Percentiles rank a stretch among this genome's conserved stretches.
phyloP scores from a whole-genome alignment of 1,140 invertebrate genomes.

The Cotesia typhae region DNA sequence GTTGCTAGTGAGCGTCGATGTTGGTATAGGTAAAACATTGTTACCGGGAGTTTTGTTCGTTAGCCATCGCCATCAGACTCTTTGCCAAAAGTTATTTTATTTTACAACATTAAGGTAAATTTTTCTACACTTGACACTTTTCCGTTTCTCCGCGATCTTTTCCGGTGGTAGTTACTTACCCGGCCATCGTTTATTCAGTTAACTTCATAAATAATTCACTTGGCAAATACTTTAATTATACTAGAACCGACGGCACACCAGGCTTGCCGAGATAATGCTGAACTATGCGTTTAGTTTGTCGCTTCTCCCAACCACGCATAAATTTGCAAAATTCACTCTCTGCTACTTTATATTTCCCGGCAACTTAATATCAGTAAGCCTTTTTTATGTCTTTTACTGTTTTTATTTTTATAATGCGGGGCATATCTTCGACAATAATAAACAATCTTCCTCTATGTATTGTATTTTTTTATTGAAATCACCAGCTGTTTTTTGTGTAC shows the following conservation, averaged over 20 bases:
- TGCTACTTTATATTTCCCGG: background rate
- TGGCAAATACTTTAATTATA: constrained; percentile 47
- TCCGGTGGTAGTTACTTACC: constrained; percentile 6
- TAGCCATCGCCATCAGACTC: too few species aligned
- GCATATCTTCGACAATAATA: background rate
- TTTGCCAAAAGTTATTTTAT: too few species aligned
- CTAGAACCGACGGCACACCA: constrained; percentile 16
- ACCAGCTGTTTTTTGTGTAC: too few species aligned
- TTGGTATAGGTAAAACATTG: too few species aligned
- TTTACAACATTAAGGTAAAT: too few species aligned
- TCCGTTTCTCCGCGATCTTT: background rate
- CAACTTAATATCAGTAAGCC: background rate
- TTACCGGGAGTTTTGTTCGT: too few species aligned
- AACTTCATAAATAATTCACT: constrained; percentile 45
- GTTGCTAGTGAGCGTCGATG: too few species aligned
- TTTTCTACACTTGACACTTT: too few species aligned
- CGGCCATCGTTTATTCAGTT: background rate
- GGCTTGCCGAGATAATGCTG: constrained; percentile 33
- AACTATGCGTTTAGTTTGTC: constrained; percentile 38
- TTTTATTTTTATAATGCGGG: background rate
- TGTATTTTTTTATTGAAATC: too few species aligned
- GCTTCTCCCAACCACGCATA: constrained; percentile 34
- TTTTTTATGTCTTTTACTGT: background rate
- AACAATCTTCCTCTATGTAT: background rate
- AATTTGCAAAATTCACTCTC: constrained; percentile 42